Conservation (phyloP, 2,797 vertebrate species). For the Coluber constrictor region DNA sequence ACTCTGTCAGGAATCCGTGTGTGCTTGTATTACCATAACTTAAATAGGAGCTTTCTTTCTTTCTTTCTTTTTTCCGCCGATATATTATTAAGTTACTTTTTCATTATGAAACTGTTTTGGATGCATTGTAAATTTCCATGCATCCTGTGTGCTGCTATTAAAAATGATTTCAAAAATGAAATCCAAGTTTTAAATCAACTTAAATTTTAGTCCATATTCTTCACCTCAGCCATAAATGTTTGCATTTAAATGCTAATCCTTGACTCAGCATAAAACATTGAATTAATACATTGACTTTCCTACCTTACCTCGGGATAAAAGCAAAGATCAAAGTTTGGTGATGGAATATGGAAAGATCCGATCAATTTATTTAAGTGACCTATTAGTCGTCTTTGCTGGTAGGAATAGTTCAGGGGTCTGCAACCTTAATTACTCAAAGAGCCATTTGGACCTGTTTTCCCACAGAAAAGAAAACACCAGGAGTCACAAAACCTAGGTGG, state of each 20-base stretch:
- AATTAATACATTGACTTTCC: not conserved
- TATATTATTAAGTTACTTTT: not conserved
- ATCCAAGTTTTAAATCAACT: not conserved
- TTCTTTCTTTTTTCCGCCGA: not conserved
- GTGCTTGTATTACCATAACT: not conserved
- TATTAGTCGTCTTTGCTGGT: not conserved
- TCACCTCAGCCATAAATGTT: not conserved
- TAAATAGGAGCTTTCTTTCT: not conserved
- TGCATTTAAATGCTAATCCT: not conserved
- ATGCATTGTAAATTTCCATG: not conserved
- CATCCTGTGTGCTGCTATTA: not conserved
- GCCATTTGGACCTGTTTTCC: no score
- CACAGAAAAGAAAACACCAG: no score
- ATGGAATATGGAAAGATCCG: not conserved
- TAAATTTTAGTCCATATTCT: not conserved
- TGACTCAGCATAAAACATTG: not conserved
- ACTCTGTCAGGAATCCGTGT: not conserved
- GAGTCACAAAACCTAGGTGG: no score
- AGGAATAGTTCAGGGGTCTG: not conserved
- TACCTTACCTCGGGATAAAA: not conserved
- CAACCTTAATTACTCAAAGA: no score
- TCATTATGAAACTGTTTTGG: not conserved
- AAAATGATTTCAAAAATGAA: not conserved
- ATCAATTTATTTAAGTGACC: not conserved
- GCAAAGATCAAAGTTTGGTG: not conserved